phyloP scores from a whole-genome alignment of 2,888 invertebrate genomes.

The Philereme transversata region DNA sequence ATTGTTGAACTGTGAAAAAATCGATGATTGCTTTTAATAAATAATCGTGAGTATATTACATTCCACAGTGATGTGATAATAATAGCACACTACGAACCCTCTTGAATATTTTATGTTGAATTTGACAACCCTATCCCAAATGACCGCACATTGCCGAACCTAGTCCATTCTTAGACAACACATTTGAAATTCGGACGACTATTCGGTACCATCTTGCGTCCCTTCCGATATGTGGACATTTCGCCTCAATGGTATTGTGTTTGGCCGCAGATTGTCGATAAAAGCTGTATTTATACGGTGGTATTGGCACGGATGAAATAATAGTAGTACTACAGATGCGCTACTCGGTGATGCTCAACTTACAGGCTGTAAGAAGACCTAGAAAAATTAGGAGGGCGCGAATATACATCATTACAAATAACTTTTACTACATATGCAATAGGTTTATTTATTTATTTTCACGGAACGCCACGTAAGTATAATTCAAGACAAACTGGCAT shows the following conservation, averaged over 20 bases:
- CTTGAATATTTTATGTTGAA: slow-evolving; percentile 1
- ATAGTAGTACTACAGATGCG: neutral
- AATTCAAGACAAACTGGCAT: too few species aligned
- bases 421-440: too few species aligned
- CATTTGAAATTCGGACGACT: slow-evolving; percentile 37
- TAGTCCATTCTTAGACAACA: slow-evolving; percentile 34
- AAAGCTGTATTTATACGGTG: slow-evolving; percentile 37
- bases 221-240: slow-evolving; percentile 35
- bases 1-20: too few species aligned
- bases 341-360: neutral
- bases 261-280: slow-evolving; percentile 42
- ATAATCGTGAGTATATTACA: too few species aligned
- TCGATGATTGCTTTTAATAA: too few species aligned
- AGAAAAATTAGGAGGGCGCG: too few species aligned
- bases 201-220: slow-evolving; percentile 31
- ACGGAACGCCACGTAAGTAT: too few species aligned
- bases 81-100: neutral
- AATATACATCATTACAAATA: too few species aligned
- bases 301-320: slow-evolving; percentile 24
- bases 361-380: too few species aligned
- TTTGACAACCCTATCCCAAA: slow-evolving; percentile 21
- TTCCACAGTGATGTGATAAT: too few species aligned
- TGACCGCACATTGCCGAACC: slow-evolving; percentile 21
- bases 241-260: slow-evolving; percentile 38
- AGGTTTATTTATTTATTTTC: too few species aligned